Percentiles rank a stretch among this genome's conserved stretches.
These are phyloP conservation scores for Ovis aries DNA, from an alignment of 2,113 vertebrate species.

Conservation along the genomic window DNA sequence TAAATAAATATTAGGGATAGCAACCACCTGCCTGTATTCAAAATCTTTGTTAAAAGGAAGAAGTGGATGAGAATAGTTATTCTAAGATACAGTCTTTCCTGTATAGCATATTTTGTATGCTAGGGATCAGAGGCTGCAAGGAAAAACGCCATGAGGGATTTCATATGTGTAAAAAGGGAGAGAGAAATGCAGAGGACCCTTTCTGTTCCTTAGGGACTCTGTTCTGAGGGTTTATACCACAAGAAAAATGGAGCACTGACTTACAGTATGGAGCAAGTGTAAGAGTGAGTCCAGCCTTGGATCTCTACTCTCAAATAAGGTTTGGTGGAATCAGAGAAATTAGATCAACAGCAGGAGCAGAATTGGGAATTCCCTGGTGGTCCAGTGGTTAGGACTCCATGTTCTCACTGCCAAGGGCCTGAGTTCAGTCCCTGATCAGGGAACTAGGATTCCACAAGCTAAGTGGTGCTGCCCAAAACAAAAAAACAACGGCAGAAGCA, in stretches of 20 bases:
- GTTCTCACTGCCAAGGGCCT: not conserved
- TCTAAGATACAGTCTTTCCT: not conserved
- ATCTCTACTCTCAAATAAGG: not conserved
- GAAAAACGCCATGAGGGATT: not conserved
- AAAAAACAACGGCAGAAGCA: not conserved
- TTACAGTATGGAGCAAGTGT: not conserved
- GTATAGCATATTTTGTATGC: not conserved
- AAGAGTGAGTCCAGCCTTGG: not conserved
- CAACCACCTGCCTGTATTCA: not conserved
- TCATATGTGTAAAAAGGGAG: not conserved
- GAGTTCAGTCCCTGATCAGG: not conserved
- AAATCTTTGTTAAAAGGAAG: not conserved
- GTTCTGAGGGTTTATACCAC: not conserved
- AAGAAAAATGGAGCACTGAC: not conserved
- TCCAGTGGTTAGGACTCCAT: not conserved
- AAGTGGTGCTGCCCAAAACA: not conserved
- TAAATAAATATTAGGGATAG: slow-evolving; percentile 49
- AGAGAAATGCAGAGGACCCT: not conserved
- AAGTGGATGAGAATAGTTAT: not conserved
- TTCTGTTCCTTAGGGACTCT: not conserved
- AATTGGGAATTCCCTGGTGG: not conserved
- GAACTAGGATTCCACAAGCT: not conserved
- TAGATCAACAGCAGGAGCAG: not conserved
- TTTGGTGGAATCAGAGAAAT: slow-evolving; percentile 30
- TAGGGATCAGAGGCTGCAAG: not conserved